Evolutionary conservation across 2,797 vertebrate species (phyloP).

Genomic region (Dipus sagitta): DNA sequence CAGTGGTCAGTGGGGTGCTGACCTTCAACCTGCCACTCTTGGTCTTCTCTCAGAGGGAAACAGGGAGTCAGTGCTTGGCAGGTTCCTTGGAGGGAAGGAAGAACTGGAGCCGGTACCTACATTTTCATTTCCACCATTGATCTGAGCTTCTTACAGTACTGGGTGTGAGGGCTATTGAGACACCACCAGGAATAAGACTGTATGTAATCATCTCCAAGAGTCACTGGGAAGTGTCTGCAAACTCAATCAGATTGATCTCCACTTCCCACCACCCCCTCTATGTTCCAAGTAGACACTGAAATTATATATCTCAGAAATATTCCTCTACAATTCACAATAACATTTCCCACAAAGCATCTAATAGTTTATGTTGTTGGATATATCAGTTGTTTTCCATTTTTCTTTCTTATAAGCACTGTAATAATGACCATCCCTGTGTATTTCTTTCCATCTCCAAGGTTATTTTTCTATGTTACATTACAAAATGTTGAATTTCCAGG

Average conservation of each 20-base stretch:
- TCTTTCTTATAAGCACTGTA: neutral
- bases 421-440: neutral
- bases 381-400: neutral
- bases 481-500: neutral
- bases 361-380: fast-evolving
- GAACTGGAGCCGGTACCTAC: neutral
- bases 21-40: fast-evolving
- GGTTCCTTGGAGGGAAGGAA: neutral
- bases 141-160: neutral
- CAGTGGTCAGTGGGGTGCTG: neutral
- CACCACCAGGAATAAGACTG: neutral
- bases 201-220: neutral
- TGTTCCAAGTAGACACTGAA: fast-evolving
- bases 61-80: neutral
- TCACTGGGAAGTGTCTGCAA: fast-evolving
- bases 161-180: no score
- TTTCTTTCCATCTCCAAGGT: neutral
- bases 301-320: neutral
- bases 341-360: no score
- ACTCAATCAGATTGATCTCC: fast-evolving
- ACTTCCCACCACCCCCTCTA: neutral
- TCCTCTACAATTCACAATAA: fast-evolving
- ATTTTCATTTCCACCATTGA: neutral
- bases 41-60: neutral
- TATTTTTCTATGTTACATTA: neutral